Evolutionary conservation across 2,113 vertebrate genomes (phyloP).

Genomic region (Felis chaus): DNA sequence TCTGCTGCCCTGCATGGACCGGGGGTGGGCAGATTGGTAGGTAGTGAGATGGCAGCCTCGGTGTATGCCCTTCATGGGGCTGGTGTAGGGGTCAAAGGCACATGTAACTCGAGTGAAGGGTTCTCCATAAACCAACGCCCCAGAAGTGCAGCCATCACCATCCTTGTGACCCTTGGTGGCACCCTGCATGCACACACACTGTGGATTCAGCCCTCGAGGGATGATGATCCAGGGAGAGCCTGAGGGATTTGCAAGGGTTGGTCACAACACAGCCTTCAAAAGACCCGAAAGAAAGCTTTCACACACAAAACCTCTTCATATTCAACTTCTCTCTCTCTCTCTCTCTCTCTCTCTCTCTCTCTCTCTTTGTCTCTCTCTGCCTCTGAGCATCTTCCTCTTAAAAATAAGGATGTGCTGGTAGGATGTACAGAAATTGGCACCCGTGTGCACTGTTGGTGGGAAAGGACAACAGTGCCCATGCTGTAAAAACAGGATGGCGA

Average conservation of each 20-base stretch:
- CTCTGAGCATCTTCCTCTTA: background rate
- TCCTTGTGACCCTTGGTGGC: background rate
- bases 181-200: background rate
- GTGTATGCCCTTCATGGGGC: background rate
- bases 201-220: background rate
- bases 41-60: background rate
- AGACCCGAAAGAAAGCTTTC: background rate
- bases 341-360: too few species aligned
- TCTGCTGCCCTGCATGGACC: rapidly evolving
- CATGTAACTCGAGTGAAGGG: background rate
- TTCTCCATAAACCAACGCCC: background rate
- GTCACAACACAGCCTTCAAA: background rate
- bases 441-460: background rate
- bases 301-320: background rate
- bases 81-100: background rate
- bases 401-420: background rate
- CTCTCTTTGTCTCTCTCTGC: too few species aligned
- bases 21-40: background rate
- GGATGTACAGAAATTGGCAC: background rate
- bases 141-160: rapidly evolving
- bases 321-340: background rate
- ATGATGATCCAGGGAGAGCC: too few species aligned
- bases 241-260: too few species aligned
- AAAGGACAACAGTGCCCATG: background rate
- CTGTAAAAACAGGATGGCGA: background rate